Base-by-base conservation (phyloP, 2,113 vertebrate species). In the Indicator indicator region DNA sequence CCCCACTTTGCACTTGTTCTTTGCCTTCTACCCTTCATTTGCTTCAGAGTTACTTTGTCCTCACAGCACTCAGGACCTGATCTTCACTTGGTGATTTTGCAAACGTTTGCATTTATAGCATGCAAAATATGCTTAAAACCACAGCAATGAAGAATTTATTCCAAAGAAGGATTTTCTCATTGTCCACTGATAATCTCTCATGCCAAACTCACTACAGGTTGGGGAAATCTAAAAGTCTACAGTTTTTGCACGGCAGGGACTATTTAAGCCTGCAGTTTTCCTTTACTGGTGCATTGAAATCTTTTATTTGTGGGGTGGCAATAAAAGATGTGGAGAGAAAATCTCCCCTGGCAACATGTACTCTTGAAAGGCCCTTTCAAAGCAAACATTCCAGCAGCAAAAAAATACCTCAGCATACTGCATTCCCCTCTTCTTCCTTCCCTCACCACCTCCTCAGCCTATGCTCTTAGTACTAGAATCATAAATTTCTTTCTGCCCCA, bases 281-380 rank as follows among this genome's bases (percentile, higher is more conserved):
- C 83, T 86, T 77, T 59, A 71, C 2, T 48, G 44, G 33, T 55
- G 33, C 46, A 72, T 26, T 69, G 83, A 91, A 94, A 95, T 62
- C 73, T 86, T 84, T 90, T 60, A 69, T 95, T 91, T 88, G 86
- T 71, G 83, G 85, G 65, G 83, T 65, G 54, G 76, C 85, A 77
- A 74, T 91, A 91, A 90, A 95, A 91, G 79, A 74, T 24, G 50
- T 48, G 73, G 85, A 91, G 50, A 88, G 85, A 80, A 92, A 68
- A 88, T 94, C 94, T 96, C 93, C 95, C 88, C 68, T 91, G 93
- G 87, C 96, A 95, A 93, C 79, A 11, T 28, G 79, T 69, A 32
- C 67, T 90, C 77, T 65, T 90, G 95, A 91, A 93, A 93, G 73
- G 85, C 72, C 87, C 73, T 91, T 91, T 95, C 83, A 86, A 70